Base-by-base conservation (phyloP, 2,113 vertebrate species). In the Geothlypis trichas region DNA sequence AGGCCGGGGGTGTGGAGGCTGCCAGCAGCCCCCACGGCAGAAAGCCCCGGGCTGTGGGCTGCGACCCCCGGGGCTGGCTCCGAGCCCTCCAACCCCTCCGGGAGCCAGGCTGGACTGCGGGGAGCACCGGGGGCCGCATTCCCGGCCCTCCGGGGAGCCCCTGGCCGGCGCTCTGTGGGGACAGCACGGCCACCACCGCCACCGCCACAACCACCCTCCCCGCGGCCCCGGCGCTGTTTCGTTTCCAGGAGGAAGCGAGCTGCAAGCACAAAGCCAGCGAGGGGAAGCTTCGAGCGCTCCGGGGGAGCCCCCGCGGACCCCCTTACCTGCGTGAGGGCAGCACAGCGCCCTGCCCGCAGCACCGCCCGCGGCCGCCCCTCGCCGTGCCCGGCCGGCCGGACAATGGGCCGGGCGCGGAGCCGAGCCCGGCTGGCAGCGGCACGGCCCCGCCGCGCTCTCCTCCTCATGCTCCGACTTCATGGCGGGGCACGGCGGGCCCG, bases 401-500 rank as follows among this genome's bases (percentile, higher is more conserved):
- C 87, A 86, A 90, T 65, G 82, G 71, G 84, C 61, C 85, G 87
- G 55, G 46, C 28, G 62, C n/a, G 49, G 26, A 57, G 90, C 52
- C 3, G 30, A 58, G 76, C 73, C 44, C 5, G 1, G 78, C 44
- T 26, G 52, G 66, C 65, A 52, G 91, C 66, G 46, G 41, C 94
- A 96, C 98, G 94, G 97, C 98, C 98, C 98, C 28, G 97, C 95
- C 83, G 97, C 96, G 92, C 89, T 93, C 89, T 98, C 94, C 93
- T 98, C 98, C 82, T 49, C 47, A 49, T 95, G 95, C 93, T 98
- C 98, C 31, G 97, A 97, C 97, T 97, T 97, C 97, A 98, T 98
- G 79, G 82, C 44, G 91, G 57, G 74, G 27, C 26, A 9, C 41
- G 41, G 55, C 22, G 33, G 37, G 11, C 33, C 23, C 9, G 31